Conservation (phyloP, 1,140 invertebrate genomes). For the Ips nitidus region DNA sequence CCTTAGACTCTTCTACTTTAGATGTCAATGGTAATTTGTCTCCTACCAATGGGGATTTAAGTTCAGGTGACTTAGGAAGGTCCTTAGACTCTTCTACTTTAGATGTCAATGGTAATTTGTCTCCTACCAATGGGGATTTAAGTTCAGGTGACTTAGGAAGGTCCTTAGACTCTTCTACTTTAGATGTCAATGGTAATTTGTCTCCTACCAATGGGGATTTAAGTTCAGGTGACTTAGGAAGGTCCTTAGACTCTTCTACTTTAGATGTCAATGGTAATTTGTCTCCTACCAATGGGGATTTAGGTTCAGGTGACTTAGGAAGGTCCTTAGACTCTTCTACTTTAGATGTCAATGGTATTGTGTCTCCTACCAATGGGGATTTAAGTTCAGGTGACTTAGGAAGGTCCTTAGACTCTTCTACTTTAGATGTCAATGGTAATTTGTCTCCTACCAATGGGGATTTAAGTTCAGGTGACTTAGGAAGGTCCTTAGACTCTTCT, state of each 20-base stretch:
- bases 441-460: not conserved
- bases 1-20: not conserved
- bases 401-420: not conserved
- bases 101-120: not conserved
- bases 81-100: not conserved
- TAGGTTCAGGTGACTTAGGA: slow-evolving; percentile 3
- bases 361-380: not conserved
- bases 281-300: not conserved
- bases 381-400: not conserved
- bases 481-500: not conserved
- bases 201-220: too few relatives aligned
- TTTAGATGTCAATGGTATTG: not conserved
- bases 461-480: not conserved
- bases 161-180: too few relatives aligned
- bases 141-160: not conserved
- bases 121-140: not conserved
- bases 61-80: slow-evolving; percentile 1
- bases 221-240: not conserved
- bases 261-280: not conserved
- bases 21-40: not conserved
- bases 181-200: too few relatives aligned
- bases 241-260: not conserved
- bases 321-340: not conserved
- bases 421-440: not conserved
- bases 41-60: not conserved